phyloP scores from a whole-genome alignment of 2,113 vertebrate species.

The Ceyx margarethae region DNA sequence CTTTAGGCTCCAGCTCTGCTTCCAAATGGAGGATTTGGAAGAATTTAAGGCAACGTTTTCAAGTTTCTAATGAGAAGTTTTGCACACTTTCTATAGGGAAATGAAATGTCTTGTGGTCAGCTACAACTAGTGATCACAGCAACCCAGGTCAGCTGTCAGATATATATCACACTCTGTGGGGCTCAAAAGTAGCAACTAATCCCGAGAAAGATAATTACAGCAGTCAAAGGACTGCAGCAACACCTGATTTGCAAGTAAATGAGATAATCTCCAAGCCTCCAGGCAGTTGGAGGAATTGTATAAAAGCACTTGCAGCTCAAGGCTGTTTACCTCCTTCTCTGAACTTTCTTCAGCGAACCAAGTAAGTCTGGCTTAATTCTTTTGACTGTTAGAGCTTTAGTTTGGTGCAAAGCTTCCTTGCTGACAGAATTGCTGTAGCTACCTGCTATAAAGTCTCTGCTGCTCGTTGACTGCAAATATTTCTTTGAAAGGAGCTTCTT shows the following conservation, averaged over 20 bases:
- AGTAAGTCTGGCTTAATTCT: background rate
- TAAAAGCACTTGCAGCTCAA: background rate
- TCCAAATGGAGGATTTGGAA: background rate
- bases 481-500: background rate
- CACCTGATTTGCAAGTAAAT: background rate
- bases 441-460: background rate
- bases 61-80: background rate
- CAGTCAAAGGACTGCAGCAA: background rate
- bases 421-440: background rate
- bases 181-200: background rate
- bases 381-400: background rate
- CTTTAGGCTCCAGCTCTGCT: background rate
- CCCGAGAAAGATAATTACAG: background rate
- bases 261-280: background rate
- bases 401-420: background rate
- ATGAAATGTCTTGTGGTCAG: fast-evolving
- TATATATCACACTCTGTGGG: background rate
- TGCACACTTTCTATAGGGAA: background rate
- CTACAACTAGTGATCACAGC: background rate
- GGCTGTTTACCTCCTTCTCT: background rate
- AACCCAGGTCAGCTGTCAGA: background rate
- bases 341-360: background rate
- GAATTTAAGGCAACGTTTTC: background rate
- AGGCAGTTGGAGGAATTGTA: background rate
- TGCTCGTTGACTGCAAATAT: too few species aligned